Base-by-base conservation (phyloP, 2,888 invertebrate species). In the Spisula solida region DNA sequence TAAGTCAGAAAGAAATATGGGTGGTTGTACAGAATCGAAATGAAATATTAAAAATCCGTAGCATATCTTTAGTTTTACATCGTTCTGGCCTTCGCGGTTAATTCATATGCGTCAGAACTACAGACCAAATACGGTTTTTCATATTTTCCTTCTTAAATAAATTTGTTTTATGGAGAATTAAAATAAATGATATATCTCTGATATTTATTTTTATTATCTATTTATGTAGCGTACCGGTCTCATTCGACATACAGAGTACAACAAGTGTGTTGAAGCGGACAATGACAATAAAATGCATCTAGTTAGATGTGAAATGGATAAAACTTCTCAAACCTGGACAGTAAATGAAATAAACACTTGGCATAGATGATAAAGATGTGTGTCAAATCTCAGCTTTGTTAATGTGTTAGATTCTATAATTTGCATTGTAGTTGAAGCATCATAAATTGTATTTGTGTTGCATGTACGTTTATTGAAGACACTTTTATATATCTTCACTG, bases 301-400 rank as follows among this genome's bases (percentile, higher is more conserved):
- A 66, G 98, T 98, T 96, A 98, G 98, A 0, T 99, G 99, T 96
- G 98, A 99, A 97, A 97, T 97, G 56, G 98, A 98, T 95, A 98
- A 98, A 96, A 98, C 98, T 34, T 98, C 98, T 97, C 99, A 99
- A 95, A 98, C 98, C 95, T 99, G 99, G 99, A 97, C 97, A 87
- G 98, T 99, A 96, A 98, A 98, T 95, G 97, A 98, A 96, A 97
- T 98, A 29, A 92, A 92, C 79, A 93, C 95, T 12, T 96, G 95
- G 96, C 93, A 95, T 60, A 91, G 86, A 90, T 92, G 89, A 87
- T 85, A 16, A 20, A 12, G 16, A 60, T 55, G 1, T 70, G 75
- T 66, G 60, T 12, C 25, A 66, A 66, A 66, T 66, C 12, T n/a
- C n/a, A 56, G 60, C 60, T 66, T 25, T 51, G 1, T 51, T 12